phyloP scores from a whole-genome alignment of 1,140 invertebrate genomes.

The Tetramorium parvispinum region DNA sequence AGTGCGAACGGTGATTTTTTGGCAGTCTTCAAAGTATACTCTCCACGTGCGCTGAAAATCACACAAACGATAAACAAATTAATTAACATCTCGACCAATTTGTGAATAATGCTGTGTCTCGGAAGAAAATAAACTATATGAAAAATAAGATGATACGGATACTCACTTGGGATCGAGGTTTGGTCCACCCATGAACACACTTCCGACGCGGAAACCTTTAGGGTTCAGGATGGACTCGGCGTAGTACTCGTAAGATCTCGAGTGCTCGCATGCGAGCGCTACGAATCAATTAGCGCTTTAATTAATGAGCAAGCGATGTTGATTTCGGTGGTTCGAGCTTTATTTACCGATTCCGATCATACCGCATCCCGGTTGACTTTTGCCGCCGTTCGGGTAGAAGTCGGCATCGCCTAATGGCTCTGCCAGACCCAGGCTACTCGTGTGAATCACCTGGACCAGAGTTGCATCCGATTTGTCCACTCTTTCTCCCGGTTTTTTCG shows the following conservation, averaged over 20 bases:
- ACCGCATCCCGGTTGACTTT: constrained; percentile 86
- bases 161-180: constrained; percentile 55
- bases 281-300: constrained; percentile 43
- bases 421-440: constrained; percentile 83
- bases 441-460: constrained; percentile 88
- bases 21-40: constrained; percentile 34
- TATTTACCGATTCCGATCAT: constrained; percentile 7
- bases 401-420: constrained; percentile 84
- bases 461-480: constrained; percentile 84
- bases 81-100: background rate
- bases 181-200: constrained; percentile 67
- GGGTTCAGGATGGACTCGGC: constrained; percentile 86
- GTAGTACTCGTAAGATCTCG: constrained; percentile 87
- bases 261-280: constrained; percentile 86
- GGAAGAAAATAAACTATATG: background rate
- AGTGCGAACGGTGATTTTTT: constrained; percentile 38
- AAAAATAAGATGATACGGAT: background rate
- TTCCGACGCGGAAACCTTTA: constrained; percentile 45
- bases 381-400: constrained; percentile 87
- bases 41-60: constrained; percentile 42
- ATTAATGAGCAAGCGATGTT: background rate
- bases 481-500: constrained; percentile 77
- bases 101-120: background rate
- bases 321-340: background rate
- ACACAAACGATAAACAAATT: background rate